These are phyloP conservation scores for Steromphala cineraria DNA, from an alignment of 2,888 invertebrate species.

Conservation along the genomic window DNA sequence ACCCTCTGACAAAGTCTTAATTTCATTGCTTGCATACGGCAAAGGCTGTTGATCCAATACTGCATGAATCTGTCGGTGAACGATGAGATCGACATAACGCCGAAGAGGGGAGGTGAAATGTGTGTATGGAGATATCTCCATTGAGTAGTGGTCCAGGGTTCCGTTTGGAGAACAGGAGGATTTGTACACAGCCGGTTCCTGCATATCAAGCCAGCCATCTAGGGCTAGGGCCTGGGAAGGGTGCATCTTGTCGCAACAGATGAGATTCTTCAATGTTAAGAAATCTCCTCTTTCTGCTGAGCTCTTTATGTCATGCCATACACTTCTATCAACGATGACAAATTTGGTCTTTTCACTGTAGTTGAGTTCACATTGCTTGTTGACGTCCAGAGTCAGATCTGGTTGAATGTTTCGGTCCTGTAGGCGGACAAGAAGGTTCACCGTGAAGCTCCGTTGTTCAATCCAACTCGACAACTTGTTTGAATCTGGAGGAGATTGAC, in stretches of 20 bases:
- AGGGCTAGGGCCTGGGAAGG: constrained; percentile 41
- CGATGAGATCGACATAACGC: constrained; percentile 46
- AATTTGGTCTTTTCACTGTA: neutral
- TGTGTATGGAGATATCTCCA: constrained; percentile 43
- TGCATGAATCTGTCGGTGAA: constrained; percentile 50
- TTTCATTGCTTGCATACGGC: neutral
- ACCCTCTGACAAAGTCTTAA: neutral
- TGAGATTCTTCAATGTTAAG: constrained; percentile 19
- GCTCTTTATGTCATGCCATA: constrained; percentile 34
- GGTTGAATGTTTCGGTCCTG: constrained; percentile 28
- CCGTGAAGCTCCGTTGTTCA: constrained; percentile 25
- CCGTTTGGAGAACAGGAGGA: constrained; percentile 26
- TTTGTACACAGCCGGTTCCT: constrained; percentile 41
- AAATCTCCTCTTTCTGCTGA: constrained; percentile 19
- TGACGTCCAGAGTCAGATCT: neutral
- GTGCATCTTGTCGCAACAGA: constrained; percentile 42
- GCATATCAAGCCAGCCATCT: constrained; percentile 44
- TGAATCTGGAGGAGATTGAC: constrained; percentile 34
- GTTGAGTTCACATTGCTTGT: neutral
- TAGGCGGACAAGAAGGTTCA: constrained; percentile 28
- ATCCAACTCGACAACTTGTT: constrained; percentile 34
- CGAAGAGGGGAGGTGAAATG: constrained; percentile 55
- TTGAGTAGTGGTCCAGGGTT: constrained; percentile 44
- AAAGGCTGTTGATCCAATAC: constrained; percentile 18
- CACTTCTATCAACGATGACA: constrained; percentile 32